Percentiles rank a stretch among this genome's conserved stretches.
Conservation (phyloP, 2,797 vertebrate species). For the Carcharodon carcharias region DNA sequence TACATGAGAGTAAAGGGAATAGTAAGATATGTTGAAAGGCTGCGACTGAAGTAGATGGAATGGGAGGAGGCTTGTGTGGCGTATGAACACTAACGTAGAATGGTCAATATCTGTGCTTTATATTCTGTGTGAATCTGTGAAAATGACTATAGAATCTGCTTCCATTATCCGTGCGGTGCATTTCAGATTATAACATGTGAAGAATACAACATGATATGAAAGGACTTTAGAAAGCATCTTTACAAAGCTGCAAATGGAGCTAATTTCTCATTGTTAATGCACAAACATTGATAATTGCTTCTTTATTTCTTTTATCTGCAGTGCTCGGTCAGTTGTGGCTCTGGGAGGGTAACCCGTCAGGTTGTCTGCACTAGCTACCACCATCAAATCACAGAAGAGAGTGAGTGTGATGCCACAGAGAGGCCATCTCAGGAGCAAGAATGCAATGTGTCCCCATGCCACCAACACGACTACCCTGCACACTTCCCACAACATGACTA, state of each 20-base stretch:
- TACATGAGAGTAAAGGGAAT: no score
- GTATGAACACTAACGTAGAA: no score
- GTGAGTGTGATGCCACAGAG: constrained; percentile 74
- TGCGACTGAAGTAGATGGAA: no score
- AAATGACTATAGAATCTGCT: background rate
- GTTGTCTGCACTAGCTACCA: constrained; percentile 80
- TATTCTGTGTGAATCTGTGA: background rate
- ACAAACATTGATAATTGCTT: background rate
- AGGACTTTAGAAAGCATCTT: no score
- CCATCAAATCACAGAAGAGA: constrained; percentile 67
- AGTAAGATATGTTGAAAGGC: no score
- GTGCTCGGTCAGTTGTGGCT: constrained; percentile 84
- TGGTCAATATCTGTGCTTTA: no score
- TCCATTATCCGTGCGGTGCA: background rate
- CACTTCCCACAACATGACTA: constrained; percentile 53
- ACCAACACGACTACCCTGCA: constrained; percentile 58
- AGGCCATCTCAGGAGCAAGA: constrained; percentile 68
- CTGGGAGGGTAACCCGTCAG: constrained; percentile 70
- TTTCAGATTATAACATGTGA: background rate
- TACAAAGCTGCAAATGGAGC: background rate
- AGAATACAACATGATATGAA: no score
- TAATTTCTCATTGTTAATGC: background rate
- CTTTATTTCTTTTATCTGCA: constrained; percentile 49
- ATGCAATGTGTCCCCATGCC: constrained; percentile 69
- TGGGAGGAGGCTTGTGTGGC: no score